phyloP scores from a whole-genome alignment of 2,113 vertebrate genomes.

The Narcine bancroftii region DNA sequence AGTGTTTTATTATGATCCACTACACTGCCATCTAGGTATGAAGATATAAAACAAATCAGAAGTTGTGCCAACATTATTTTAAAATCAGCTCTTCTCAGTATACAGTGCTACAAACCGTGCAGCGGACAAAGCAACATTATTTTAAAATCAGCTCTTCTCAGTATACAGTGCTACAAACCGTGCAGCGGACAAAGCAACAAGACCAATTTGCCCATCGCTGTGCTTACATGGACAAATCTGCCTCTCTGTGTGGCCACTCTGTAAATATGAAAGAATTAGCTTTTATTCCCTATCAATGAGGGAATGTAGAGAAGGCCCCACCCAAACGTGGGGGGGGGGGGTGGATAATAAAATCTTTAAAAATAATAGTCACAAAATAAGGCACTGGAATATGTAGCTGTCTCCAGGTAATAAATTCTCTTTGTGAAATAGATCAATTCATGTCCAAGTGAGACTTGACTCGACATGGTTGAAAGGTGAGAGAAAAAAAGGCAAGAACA shows the following conservation, averaged over 20 bases:
- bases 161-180: neutral
- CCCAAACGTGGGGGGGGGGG: too few relatives aligned
- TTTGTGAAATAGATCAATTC: neutral
- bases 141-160: neutral
- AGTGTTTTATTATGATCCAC: neutral
- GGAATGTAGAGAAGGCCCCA: neutral
- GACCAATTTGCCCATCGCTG: neutral
- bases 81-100: neutral
- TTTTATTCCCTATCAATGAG: neutral
- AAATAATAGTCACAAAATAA: neutral
- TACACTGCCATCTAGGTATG: neutral
- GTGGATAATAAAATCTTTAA: neutral
- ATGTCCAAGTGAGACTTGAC: neutral
- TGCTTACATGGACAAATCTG: neutral
- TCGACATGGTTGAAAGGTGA: neutral
- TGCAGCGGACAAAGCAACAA: neutral
- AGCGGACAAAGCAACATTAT: neutral
- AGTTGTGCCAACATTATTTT: neutral
- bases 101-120: neutral
- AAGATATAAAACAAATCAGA: neutral
- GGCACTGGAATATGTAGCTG: neutral
- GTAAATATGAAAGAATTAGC: neutral
- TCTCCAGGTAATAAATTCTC: neutral
- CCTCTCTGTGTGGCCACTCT: neutral
- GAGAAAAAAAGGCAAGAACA: neutral